Evolutionary conservation across 2,113 vertebrate genomes (phyloP).

Genomic region (Grus americana): DNA sequence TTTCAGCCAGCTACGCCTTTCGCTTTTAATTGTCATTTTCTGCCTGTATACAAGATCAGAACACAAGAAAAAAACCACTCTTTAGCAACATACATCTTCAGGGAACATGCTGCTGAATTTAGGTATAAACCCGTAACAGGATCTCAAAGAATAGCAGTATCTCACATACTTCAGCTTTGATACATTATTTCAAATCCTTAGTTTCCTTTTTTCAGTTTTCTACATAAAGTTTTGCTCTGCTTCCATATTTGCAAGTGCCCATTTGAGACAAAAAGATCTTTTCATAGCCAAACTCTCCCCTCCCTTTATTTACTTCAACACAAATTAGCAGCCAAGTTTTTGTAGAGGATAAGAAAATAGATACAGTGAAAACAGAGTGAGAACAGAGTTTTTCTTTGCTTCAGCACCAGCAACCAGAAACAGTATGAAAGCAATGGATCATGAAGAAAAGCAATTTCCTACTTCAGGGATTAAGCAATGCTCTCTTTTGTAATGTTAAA

Average conservation of each 20-base stretch:
- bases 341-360: slow-evolving; percentile 26
- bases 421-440: slow-evolving; percentile 75
- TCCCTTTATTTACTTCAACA: slow-evolving; percentile 43
- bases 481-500: slow-evolving; percentile 76
- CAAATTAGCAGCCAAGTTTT: slow-evolving; percentile 53
- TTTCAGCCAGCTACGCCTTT: background rate
- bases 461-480: slow-evolving; percentile 77
- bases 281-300: background rate
- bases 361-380: slow-evolving; percentile 26
- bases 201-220: slow-evolving; percentile 52
- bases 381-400: slow-evolving; percentile 58
- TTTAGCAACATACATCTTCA: slow-evolving; percentile 37
- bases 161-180: background rate
- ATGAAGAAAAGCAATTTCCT: slow-evolving; percentile 81
- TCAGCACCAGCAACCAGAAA: slow-evolving; percentile 63
- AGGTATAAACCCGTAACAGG: background rate
- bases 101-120: background rate
- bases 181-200: slow-evolving; percentile 4
- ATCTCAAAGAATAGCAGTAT: background rate
- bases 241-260: slow-evolving; percentile 2
- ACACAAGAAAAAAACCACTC: background rate
- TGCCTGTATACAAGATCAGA: background rate
- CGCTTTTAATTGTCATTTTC: slow-evolving; percentile 4
- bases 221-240: slow-evolving; percentile 26
- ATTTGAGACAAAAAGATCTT: slow-evolving; percentile 44